Base-by-base conservation (phyloP, 2,888 invertebrate species). In the Drosophila prolongata region DNA sequence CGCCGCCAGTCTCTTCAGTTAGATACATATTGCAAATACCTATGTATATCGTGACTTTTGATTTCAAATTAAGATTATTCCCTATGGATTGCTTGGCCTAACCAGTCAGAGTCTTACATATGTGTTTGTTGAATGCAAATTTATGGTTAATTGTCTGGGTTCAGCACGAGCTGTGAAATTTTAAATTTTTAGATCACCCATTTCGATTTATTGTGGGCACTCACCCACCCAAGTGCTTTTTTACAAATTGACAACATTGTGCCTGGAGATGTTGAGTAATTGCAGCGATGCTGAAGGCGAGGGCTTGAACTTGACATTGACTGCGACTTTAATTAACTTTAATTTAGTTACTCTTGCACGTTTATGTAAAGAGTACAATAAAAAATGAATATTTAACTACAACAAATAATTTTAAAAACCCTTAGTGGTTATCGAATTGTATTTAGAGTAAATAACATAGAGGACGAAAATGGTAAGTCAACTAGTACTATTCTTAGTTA, bases 41-140 rank as follows among this genome's bases (percentile, higher is more conserved):
- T 59, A 77, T 81, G 87, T 61, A 77, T 81, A 87, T 85, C 89
- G 89, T 85, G 89, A 85, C 89, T 89, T 81, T 87, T 85, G 85
- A 89, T 85, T 87, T 75, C 60, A 72, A 84, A 82, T 77, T 73
- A 68, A 79, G 89, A 85, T 85, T 78, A 79, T 50, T 62, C 35
- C 37, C 75, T 19, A 27, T 30, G 47, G 47, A 19, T 35, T 3
- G 38, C 19, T 16, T 11, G 30, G 46, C 30, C 6, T n/a, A 40
- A 27, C 37, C 35, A 24, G 50, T 46, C 62, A 38, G 49, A 59
- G 52, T 46, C 47, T 61, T 38, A 30, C 30, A 30, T 8, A 40
- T 53, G 38, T 35, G 10, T 55, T 57, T 42, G 52, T 49, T 49
- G 57, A 58, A 71, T 75, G 77, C 66, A 62, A 68, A 76, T 75